Evolutionary conservation across 2,797 vertebrate genomes (phyloP).

Genomic region (Astyanax mexicanus): DNA sequence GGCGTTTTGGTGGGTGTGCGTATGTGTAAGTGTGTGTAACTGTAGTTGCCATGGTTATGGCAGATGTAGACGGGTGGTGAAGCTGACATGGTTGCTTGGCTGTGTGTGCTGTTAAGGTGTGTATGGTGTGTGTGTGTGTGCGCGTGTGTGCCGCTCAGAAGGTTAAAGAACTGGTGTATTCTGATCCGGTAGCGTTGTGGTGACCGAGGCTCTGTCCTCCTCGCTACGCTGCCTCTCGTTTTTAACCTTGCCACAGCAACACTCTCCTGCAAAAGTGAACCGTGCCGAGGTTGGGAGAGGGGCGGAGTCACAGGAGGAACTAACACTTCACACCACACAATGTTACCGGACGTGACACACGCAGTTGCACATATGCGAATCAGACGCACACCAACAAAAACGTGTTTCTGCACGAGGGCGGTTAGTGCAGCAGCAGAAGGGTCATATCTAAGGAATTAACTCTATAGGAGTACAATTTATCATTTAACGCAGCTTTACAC

Average conservation of each 20-base stretch:
- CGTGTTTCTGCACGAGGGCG: background rate
- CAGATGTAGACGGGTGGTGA: background rate
- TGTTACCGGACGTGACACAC: no score
- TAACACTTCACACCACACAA: background rate
- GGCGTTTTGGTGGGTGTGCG: no score
- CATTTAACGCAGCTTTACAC: background rate
- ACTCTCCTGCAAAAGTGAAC: conserved; percentile 2
- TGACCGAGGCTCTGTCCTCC: background rate
- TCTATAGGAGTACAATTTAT: no score
- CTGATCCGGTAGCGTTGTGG: no score
- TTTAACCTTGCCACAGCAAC: background rate
- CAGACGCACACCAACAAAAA: background rate
- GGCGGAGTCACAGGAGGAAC: background rate
- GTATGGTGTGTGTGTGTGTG: no score
- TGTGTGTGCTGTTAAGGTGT: background rate
- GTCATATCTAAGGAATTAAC: background rate
- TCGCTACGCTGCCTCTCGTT: background rate
- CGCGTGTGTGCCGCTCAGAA: background rate
- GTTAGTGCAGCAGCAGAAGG: background rate
- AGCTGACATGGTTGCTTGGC: background rate
- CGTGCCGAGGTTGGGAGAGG: background rate
- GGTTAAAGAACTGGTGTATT: background rate
- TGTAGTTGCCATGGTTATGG: conserved; percentile 35
- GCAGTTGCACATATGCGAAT: background rate
- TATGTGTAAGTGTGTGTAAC: background rate